These are phyloP conservation scores for Hylia prasina DNA, from an alignment of 2,113 vertebrate species.

Conservation along the genomic window DNA sequence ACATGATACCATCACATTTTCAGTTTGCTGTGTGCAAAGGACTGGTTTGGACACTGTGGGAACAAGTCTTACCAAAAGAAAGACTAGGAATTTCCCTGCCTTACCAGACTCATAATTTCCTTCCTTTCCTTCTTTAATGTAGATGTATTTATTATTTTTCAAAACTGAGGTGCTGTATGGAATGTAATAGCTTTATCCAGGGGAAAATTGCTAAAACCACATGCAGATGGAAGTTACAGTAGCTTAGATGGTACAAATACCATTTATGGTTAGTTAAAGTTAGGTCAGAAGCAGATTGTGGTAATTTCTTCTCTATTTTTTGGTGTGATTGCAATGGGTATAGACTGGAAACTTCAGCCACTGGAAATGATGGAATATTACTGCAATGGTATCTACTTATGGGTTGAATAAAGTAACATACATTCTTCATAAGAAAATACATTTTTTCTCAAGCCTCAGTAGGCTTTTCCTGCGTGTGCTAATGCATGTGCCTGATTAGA, in stretches of 20 bases:
- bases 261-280: background rate
- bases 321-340: background rate
- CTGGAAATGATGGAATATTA: background rate
- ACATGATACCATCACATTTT: background rate
- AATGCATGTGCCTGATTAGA: background rate
- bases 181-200: background rate
- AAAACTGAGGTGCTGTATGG: background rate
- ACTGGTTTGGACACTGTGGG: background rate
- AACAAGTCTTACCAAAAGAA: background rate
- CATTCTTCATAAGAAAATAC: background rate
- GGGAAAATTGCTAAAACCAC: background rate
- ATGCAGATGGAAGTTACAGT: background rate
- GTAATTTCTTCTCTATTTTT: background rate
- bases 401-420: background rate
- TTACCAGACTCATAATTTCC: background rate
- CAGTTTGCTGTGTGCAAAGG: background rate
- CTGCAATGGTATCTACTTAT: background rate
- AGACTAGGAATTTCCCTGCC: background rate
- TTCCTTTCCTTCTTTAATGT: background rate
- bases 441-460: background rate
- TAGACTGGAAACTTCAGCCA: background rate
- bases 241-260: background rate
- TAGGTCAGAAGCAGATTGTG: background rate
- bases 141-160: background rate
- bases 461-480: background rate